A percentile compares a stretch with the other conserved stretches of the same genome.
These are phyloP conservation scores for Bos javanicus DNA, from an alignment of 2,113 vertebrate genomes.

Conservation along the genomic window DNA sequence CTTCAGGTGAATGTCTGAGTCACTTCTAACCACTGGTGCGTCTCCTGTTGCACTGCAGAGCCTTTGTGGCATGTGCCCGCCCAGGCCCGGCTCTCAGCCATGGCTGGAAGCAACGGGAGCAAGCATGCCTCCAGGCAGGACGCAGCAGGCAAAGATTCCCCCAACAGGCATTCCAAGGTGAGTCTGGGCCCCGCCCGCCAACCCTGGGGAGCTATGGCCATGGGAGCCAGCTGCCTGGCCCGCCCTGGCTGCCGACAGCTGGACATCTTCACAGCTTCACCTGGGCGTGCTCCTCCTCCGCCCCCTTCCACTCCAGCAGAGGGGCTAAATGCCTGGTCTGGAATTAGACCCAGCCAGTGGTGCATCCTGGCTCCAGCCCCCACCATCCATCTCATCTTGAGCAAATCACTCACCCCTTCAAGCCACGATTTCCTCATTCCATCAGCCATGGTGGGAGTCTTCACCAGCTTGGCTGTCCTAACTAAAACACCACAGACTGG, in stretches of 20 bases:
- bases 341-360: background rate
- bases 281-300: background rate
- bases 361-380: background rate
- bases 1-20: background rate
- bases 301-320: background rate
- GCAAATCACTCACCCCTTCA: background rate
- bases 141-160: slow-evolving; percentile 87
- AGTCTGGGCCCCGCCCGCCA: slow-evolving; percentile 33
- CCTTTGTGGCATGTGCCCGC: slow-evolving; percentile 91
- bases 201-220: background rate
- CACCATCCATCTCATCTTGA: background rate
- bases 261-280: background rate
- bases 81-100: slow-evolving; percentile 77
- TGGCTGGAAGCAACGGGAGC: slow-evolving; percentile 73
- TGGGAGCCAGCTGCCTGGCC: background rate
- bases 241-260: background rate
- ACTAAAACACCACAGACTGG: background rate
- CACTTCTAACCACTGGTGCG: slow-evolving; percentile 33
- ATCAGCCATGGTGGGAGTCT: background rate
- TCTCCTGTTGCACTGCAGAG: slow-evolving; percentile 78
- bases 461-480: background rate
- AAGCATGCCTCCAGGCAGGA: slow-evolving; percentile 87
- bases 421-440: background rate
- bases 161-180: slow-evolving; percentile 91
- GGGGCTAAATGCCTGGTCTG: background rate